These are phyloP conservation scores for Equus quagga DNA, from an alignment of 2,113 vertebrate genomes.

Conservation along the genomic window DNA sequence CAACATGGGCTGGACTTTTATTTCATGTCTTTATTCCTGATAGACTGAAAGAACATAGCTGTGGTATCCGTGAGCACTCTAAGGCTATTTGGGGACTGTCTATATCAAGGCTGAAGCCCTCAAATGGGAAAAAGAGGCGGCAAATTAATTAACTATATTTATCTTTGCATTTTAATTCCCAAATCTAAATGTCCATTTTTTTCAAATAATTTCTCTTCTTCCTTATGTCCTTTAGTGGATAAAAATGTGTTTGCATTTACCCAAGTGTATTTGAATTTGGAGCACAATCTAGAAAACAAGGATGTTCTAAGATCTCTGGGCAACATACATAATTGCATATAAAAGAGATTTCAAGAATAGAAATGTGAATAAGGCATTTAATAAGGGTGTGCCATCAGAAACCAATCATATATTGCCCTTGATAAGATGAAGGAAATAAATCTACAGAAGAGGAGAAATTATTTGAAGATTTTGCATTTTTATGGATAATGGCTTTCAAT, in stretches of 20 bases:
- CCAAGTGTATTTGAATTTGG: background rate
- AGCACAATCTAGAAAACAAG: background rate
- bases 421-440: background rate
- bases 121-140: background rate
- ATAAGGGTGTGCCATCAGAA: background rate
- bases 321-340: background rate
- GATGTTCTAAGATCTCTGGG: background rate
- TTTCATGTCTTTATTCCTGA: background rate
- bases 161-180: slow-evolving; percentile 10
- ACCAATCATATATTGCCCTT: background rate
- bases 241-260: background rate
- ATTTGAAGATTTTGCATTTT: slow-evolving; percentile 5
- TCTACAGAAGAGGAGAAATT: background rate
- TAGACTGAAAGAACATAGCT: background rate
- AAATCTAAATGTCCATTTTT: background rate
- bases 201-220: background rate
- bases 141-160: background rate
- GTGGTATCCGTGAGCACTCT: background rate
- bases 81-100: background rate
- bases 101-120: background rate
- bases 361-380: background rate
- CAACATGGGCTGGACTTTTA: background rate
- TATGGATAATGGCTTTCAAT: background rate
- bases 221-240: background rate
- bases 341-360: slow-evolving; percentile 1